Base-by-base conservation (phyloP, 2,888 invertebrate genomes). In the Hydropsyche betteni region DNA sequence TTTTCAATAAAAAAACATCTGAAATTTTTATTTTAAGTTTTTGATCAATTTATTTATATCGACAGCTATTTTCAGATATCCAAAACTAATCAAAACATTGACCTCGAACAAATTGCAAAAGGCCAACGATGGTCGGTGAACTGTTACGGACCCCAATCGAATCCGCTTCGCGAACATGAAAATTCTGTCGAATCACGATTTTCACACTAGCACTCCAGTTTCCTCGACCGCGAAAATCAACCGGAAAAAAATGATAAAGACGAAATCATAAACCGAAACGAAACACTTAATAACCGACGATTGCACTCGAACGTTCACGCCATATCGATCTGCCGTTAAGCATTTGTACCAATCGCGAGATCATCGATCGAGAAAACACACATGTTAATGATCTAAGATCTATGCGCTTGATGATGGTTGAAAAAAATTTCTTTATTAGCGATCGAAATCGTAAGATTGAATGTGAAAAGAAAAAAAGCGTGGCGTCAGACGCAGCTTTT, bases 351-450 rank as follows among this genome's bases (percentile, higher is more conserved):
- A 24, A 14, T 14, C 8, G 16, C 58, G 58, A 58, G 58, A 58
- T 58, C 58, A 58, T 58, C 58, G 58, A 58, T 58, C 58, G 58
- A 2, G 58, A 58, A 58, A 58, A 58, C 24, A 24, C 58, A 58
- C 58, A 58, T 58, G 58, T 58, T 58, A 24, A 14, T 53, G 53
- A 53, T 53, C n/a, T 8, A 24, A 0, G 8, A 58, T 24, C 24
- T 8, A 58, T 58, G 58, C 16, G 14, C 24, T 8, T 5, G 24
- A 24, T 16, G 58, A 53, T 53, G 14, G n/a, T n/a, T 14, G 16
- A 58, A 58, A 58, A 58, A 58, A 24, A 16, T 8, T 8, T 5
- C 58, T 58, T 58, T 58, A 58, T 58, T 58, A 58, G 58, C 24
- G 16, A 24, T 16, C 14, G 58, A 58, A 58, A 58, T 58, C 58